Percentiles rank a stretch among this genome's conserved stretches.
phyloP scores from a whole-genome alignment of 2,797 vertebrate species.

The Lepus oiostolus region DNA sequence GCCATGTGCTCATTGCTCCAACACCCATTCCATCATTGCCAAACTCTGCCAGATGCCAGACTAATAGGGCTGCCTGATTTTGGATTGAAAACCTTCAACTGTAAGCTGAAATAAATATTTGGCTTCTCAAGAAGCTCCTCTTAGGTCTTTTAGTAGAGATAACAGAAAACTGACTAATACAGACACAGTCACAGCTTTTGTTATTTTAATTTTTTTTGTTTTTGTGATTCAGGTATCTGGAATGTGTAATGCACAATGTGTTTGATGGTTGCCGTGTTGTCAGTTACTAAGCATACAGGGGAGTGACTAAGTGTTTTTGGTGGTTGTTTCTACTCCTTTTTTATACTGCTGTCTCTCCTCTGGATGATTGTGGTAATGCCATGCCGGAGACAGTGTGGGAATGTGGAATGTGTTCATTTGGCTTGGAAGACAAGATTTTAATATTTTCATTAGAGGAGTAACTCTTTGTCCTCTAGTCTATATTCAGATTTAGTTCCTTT shows the following conservation, averaged over 20 bases:
- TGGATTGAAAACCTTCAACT: too few relatives aligned
- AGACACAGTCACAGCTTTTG: background rate
- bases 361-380: background rate
- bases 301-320: conserved; percentile 22
- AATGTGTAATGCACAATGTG: background rate
- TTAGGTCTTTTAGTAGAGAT: too few relatives aligned
- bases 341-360: background rate
- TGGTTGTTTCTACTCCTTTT: conserved; percentile 54
- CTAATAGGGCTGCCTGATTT: too few relatives aligned
- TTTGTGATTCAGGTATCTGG: conserved; percentile 11
- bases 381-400: background rate
- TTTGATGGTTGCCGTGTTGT: conserved; percentile 52
- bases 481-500: conserved; percentile 50
- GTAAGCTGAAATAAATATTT: too few relatives aligned
- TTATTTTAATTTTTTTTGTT: too few relatives aligned
- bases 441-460: conserved; percentile 55
- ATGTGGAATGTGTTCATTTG: background rate
- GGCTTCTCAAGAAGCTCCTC: too few relatives aligned
- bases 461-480: background rate
- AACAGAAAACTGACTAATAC: too few relatives aligned
- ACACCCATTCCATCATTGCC: too few relatives aligned
- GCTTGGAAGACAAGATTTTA: conserved; percentile 56
- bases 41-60: too few relatives aligned
- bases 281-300: conserved; percentile 22
- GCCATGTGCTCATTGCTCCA: too few relatives aligned